Conservation (phyloP, 2,113 vertebrate species). For the Ciconia boyciana region DNA sequence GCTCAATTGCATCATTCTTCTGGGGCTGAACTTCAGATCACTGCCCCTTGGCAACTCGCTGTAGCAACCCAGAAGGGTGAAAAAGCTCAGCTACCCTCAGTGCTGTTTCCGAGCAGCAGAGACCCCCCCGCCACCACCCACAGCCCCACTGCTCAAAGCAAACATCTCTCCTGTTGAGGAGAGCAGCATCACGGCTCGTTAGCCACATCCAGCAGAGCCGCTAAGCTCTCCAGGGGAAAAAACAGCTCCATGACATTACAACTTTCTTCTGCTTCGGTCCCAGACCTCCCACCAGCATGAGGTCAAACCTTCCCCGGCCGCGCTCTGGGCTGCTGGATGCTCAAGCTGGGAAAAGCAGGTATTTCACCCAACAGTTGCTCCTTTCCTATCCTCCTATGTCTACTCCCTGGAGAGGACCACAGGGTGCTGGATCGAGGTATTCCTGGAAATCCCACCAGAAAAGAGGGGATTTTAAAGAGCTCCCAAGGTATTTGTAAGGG, state of each 20-base stretch:
- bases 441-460: not conserved
- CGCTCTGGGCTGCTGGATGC: not conserved
- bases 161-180: not conserved
- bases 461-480: not conserved
- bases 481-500: not conserved
- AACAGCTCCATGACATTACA: not conserved
- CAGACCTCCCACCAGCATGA: not conserved
- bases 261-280: not conserved
- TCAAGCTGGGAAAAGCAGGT: not conserved
- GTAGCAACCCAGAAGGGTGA: not conserved
- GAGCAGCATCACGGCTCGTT: fast-evolving
- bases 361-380: not conserved
- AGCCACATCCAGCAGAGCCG: not conserved
- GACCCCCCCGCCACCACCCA: fast-evolving
- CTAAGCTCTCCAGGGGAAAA: not conserved
- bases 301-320: fast-evolving
- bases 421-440: not conserved
- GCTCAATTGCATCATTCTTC: not conserved
- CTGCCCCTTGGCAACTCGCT: not conserved
- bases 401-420: not conserved
- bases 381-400: not conserved
- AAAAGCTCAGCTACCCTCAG: no score
- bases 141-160: fast-evolving
- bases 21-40: not conserved
- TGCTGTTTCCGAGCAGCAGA: not conserved